A percentile compares a stretch with the other conserved stretches of the same genome.
Evolutionary conservation across 1,140 invertebrate species (phyloP).

Genomic region (Leptinotarsa lineolata): DNA sequence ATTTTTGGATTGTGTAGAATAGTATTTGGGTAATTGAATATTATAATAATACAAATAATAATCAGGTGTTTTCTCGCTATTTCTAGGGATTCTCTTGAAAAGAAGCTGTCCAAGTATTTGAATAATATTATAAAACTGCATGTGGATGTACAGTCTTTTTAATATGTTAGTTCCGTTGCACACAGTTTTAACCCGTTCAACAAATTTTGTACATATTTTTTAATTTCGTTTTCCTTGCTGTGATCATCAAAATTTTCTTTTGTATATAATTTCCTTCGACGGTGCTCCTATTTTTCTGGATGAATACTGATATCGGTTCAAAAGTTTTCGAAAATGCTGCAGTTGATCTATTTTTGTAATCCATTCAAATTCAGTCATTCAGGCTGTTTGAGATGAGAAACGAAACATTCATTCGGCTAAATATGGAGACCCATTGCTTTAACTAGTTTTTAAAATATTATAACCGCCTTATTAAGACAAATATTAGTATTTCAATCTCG

Average conservation of each 20-base stretch:
- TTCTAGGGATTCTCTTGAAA: slow-evolving; percentile 12
- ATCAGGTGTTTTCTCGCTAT: slow-evolving; percentile 45
- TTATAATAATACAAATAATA: slow-evolving; percentile 43
- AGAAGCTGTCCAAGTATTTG: slow-evolving; percentile 26
- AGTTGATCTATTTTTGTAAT: too few relatives aligned
- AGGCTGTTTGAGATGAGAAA: background rate
- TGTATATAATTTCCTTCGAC: slow-evolving; percentile 29
- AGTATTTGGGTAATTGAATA: slow-evolving; percentile 38
- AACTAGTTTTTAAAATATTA: slow-evolving; percentile 29
- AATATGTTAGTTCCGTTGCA: slow-evolving; percentile 28
- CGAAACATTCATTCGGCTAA: background rate
- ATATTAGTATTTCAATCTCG: slow-evolving; percentile 29
- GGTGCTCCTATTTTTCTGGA: background rate
- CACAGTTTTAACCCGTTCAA: slow-evolving; percentile 30
- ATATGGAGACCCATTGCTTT: slow-evolving; percentile 16
- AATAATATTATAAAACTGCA: slow-evolving; percentile 20
- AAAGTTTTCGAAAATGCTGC: too few relatives aligned
- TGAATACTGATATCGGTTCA: background rate
- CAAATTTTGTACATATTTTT: slow-evolving; percentile 40
- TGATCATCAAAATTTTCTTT: slow-evolving; percentile 34
- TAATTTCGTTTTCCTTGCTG: slow-evolving; percentile 26
- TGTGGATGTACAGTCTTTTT: slow-evolving; percentile 33
- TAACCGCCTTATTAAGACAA: slow-evolving; percentile 32
- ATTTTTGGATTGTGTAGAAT: slow-evolving; percentile 56
- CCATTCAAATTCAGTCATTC: too few relatives aligned